Conservation (phyloP, 2,113 vertebrate species). For the Pungitius pungitius region DNA sequence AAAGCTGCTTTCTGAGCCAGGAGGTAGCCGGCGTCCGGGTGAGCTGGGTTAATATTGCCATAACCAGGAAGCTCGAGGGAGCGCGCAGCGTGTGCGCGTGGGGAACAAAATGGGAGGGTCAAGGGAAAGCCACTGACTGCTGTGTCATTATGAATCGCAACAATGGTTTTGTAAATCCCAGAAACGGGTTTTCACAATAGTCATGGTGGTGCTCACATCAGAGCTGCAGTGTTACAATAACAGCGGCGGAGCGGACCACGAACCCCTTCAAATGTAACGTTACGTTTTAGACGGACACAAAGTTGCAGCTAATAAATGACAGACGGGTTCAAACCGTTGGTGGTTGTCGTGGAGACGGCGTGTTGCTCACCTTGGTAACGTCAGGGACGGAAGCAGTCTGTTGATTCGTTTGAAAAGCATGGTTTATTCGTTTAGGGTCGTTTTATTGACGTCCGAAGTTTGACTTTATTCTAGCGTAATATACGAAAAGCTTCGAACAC, state of each 20-base stretch:
- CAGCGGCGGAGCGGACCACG: constrained; percentile 5
- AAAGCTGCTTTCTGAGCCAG: constrained; percentile 17
- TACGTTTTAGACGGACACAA: no score
- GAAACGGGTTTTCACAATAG: constrained; percentile 70
- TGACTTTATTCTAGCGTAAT: background rate
- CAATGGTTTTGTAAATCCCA: constrained; percentile 78
- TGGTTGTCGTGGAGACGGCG: background rate
- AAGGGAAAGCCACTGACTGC: constrained; percentile 67
- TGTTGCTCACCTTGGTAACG: constrained; percentile 48
- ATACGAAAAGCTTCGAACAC: constrained; percentile 33
- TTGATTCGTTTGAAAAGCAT: constrained; percentile 50
- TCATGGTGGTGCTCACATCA: constrained; percentile 52
- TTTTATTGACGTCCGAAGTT: constrained; percentile 2
- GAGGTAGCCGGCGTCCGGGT: constrained; percentile 17
- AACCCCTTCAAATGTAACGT: no score
- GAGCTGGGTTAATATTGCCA: constrained; percentile 59
- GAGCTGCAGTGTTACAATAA: constrained; percentile 43
- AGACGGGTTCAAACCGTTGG: background rate
- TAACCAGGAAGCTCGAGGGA: constrained; percentile 75
- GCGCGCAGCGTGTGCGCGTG: background rate
- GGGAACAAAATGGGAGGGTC: constrained; percentile 69
- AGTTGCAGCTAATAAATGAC: no score
- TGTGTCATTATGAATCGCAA: constrained; percentile 80
- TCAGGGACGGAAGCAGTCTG: constrained; percentile 35
- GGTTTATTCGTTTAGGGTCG: constrained; percentile 3